These are phyloP conservation scores for Paelopatides confundens DNA, from an alignment of 53 echinoderm and acorn worm species.

Conservation along the genomic window DNA sequence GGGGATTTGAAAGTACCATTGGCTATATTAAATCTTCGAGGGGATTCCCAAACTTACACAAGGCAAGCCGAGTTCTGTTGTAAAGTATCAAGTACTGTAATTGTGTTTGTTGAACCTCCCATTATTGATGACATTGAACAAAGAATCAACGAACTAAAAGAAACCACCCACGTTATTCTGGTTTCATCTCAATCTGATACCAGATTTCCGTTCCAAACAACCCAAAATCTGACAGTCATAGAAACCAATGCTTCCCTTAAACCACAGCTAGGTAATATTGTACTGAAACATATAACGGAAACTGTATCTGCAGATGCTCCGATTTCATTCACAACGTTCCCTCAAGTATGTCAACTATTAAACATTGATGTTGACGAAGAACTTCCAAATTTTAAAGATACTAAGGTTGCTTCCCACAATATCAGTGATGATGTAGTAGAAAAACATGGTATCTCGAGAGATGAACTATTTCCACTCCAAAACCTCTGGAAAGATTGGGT, in stretches of 20 bases:
- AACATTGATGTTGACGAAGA: neutral
- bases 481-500: conserved; percentile 22
- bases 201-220: neutral
- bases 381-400: neutral
- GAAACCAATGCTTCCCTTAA: neutral
- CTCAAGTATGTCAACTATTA: neutral
- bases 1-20: neutral
- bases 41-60: neutral
- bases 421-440: neutral
- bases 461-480: conserved; percentile 2
- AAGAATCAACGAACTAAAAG: neutral
- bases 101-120: neutral
- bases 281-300: neutral
- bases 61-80: neutral
- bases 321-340: neutral
- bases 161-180: neutral
- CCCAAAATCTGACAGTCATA: neutral
- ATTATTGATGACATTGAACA: neutral
- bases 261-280: neutral
- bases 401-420: neutral
- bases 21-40: neutral
- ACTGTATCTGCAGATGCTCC: neutral
- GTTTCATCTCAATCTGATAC: neutral
- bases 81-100: neutral
- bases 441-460: neutral